Evolutionary conservation across 2,797 vertebrate genomes (phyloP), one percentile per base, ranked within the genome.

Genomic region (Trachurus trachurus): DNA sequence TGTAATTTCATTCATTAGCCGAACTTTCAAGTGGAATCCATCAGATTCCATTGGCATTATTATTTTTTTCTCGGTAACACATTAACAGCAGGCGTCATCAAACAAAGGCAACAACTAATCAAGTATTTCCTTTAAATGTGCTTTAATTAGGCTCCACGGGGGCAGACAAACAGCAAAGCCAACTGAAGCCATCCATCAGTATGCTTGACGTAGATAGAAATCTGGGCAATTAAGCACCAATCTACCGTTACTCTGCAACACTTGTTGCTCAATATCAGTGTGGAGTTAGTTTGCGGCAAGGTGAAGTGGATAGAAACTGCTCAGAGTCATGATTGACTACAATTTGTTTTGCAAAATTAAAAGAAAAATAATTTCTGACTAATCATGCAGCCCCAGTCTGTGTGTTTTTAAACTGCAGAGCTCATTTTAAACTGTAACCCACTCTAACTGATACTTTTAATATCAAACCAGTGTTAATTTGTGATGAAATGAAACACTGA

Each of bases 141-240:
- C 50, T 71, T 74, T 81, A 84, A 84, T 86, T 82, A 78, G 61
- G 83, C 83, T 74, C 75, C 78, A 73, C 74, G 66, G 69, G 63
- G 57, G 75, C 69, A 76, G 54, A 74, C 45, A 68, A 70, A 59
- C 39, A 60, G 65, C 61, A 29, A 71, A 67, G 73, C 0, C 7
- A 71, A 59, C 61, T 40, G 34, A 65, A 81, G 63, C 15, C 70
- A 78, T 84, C 72, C 29, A 80, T 88, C 68, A 84, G 70, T 31
- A 15, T 29, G 45, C 71, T 34, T 77, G 70, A 78, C 58, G 15
- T 69, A 47, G 62, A 81, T 76, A 70, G 61, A 83, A 83, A 80
- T 76, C 76, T 70, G 63, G 57, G 66, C 69, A 88, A 81, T 89
- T 81, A 84, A 73, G 78, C 17, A 9, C 64, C 57, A 62, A 71